Conservation (phyloP, 1,140 invertebrate species). For the Aradophagus sp. region DNA sequence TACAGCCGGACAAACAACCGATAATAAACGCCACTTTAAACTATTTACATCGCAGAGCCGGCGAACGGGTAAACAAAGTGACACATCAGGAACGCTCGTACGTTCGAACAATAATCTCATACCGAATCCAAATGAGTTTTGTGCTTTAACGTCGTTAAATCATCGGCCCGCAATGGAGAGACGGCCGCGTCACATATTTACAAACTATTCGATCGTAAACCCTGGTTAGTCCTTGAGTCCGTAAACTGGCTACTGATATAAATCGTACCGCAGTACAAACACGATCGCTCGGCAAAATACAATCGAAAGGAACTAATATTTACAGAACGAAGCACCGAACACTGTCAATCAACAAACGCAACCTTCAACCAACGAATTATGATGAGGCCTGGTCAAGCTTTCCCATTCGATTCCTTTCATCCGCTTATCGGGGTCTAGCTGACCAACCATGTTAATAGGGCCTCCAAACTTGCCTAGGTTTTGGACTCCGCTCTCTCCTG, state of each 20-base stretch:
- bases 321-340: slow-evolving; percentile 41
- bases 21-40: slow-evolving; percentile 23
- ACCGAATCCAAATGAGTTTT: slow-evolving; percentile 24
- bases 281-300: slow-evolving; percentile 32
- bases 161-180: slow-evolving; percentile 24
- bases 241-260: slow-evolving; percentile 50
- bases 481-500: slow-evolving; percentile 68
- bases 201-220: slow-evolving; percentile 69
- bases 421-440: neutral
- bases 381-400: slow-evolving; percentile 4
- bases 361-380: slow-evolving; percentile 11
- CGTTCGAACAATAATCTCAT: slow-evolving; percentile 38
- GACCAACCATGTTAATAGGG: slow-evolving; percentile 65
- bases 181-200: slow-evolving; percentile 62
- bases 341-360: slow-evolving; percentile 25
- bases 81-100: slow-evolving; percentile 34
- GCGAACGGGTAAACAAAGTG: slow-evolving; percentile 14
- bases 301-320: slow-evolving; percentile 44
- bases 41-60: slow-evolving; percentile 38
- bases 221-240: slow-evolving; percentile 74
- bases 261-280: slow-evolving; percentile 42
- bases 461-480: slow-evolving; percentile 73
- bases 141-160: slow-evolving; percentile 33
- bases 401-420: slow-evolving; percentile 3
- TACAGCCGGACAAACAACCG: slow-evolving; percentile 33